Percentiles rank a stretch among this genome's conserved stretches.
phyloP scores from a whole-genome alignment of 2,797 vertebrate genomes.

The Pangasius mekongensis region DNA sequence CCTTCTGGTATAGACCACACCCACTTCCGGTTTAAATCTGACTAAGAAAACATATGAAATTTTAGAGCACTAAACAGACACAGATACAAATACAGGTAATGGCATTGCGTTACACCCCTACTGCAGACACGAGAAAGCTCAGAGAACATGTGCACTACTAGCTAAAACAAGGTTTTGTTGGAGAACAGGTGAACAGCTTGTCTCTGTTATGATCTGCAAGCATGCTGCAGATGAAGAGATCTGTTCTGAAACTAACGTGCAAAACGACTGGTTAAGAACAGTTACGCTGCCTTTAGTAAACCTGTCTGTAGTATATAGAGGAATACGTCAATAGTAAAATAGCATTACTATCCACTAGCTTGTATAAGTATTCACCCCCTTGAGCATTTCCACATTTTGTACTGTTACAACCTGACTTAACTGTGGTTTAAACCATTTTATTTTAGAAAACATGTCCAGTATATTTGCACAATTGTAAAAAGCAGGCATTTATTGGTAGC shows the following conservation, averaged over 20 bases:
- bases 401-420: neutral
- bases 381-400: neutral
- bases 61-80: neutral
- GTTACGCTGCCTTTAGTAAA: neutral
- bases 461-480: too few relatives aligned
- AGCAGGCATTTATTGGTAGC: too few relatives aligned
- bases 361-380: neutral
- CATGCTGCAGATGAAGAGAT: too few relatives aligned
- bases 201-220: too few relatives aligned
- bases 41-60: neutral
- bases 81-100: neutral
- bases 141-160: neutral
- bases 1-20: too few relatives aligned
- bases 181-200: too few relatives aligned
- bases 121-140: neutral
- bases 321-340: too few relatives aligned
- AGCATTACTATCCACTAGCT: neutral
- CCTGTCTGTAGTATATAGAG: too few relatives aligned
- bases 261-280: too few relatives aligned
- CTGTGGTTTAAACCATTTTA: too few relatives aligned
- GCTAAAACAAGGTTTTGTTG: neutral
- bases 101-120: neutral
- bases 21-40: neutral
- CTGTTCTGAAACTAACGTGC: too few relatives aligned
- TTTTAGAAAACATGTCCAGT: too few relatives aligned